Evolutionary conservation across 2,797 vertebrate genomes (phyloP), one percentile per base, ranked within the genome.

Genomic region (Squalus acanthias): DNA sequence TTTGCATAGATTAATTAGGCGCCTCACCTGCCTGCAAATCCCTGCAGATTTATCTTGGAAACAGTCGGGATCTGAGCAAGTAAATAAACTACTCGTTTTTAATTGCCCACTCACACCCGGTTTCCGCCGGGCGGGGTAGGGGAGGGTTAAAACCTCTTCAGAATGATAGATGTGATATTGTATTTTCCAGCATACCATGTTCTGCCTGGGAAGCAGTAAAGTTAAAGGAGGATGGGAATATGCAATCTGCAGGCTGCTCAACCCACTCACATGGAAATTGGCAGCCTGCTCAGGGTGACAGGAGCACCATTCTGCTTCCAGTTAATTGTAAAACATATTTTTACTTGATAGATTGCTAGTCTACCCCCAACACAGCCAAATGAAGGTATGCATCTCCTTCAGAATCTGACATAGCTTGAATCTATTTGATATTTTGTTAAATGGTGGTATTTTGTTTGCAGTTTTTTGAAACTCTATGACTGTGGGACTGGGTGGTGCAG

Each of bases 261-360:
- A 85, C 82, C 39, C 82, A 85, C 46, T 85, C 82, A 50, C 39
- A 85, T 50, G 20, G 82, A 85, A 85, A 85, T 85, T 85, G 82
- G 82, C 39, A 85, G 82, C 46, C 20, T 50, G 82, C 22, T 46
- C 82, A 85, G 82, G 20, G 46, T 22, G 82, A 85, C 82, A 22
- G 82, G 39, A 85, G 39, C 82, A 85, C 82, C 46, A 85, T 24
- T 85, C 82, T 85, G 82, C 82, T 85, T 85, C 82, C 82, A 85
- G 46, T 85, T 85, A 85, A 50, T 85, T 50, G 46, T 85, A 85
- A 50, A 46, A 85, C 22, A 50, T 50, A 24, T 85, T 50, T 85
- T 85, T 50, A 7, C 72, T 46, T 85, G 39, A 85, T 85, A 50
- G 46, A 50, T 85, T 85, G 82, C 17, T 8, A 85, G 82, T 50